phyloP scores from a whole-genome alignment of 2,888 invertebrate genomes.

The Drosophila prostipennis region DNA sequence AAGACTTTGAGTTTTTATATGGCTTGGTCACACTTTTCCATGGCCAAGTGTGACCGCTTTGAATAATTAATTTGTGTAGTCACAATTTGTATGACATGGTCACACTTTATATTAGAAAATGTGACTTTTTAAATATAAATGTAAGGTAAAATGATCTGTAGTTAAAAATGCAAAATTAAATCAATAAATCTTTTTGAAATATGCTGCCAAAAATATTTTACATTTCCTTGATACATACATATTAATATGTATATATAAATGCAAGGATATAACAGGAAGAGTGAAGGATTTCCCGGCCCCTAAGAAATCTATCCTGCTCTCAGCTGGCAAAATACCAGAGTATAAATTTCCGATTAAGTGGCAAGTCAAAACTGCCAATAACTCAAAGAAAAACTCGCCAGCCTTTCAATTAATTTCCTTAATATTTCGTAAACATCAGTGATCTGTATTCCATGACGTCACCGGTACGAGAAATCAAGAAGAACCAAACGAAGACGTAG shows the following conservation, averaged over 20 bases:
- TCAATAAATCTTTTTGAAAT: too few species aligned
- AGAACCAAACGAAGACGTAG: constrained; percentile 51
- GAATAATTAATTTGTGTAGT: too few species aligned
- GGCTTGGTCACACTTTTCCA: background rate
- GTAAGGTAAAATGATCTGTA: too few species aligned
- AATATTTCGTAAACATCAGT: constrained; percentile 30
- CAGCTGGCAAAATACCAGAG: constrained; percentile 56
- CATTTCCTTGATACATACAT: too few species aligned
- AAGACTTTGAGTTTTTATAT: background rate
- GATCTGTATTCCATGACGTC: constrained; percentile 55
- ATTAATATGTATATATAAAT: too few species aligned
- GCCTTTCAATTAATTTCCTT: constrained; percentile 4
- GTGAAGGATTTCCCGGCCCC: constrained; percentile 1
- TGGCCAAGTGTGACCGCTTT: background rate
- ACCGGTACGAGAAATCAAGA: constrained; percentile 10
- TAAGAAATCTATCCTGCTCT: constrained; percentile 3
- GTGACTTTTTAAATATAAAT: too few species aligned
- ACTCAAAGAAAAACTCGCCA: constrained; percentile 1
- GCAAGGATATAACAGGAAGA: background rate
- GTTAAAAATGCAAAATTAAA: background rate
- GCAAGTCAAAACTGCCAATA: constrained; percentile 18
- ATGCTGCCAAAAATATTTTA: too few species aligned
- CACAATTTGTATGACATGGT: too few species aligned
- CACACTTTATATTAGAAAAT: too few species aligned
- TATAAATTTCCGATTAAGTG: constrained; percentile 8